Conservation (phyloP, 2,888 invertebrate species). For the Adineta ricciae region DNA sequence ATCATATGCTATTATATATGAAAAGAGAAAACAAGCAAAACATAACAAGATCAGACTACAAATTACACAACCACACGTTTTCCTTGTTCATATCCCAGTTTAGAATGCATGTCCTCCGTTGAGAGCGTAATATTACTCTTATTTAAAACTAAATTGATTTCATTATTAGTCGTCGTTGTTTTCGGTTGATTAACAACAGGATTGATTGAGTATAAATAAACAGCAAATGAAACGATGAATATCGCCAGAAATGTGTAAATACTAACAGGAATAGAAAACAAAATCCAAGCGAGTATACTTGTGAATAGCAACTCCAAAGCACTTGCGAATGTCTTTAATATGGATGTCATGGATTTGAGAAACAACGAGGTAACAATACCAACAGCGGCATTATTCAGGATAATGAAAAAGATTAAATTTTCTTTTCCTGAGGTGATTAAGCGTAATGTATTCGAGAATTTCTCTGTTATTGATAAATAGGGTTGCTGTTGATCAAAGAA, state of each 20-base stretch:
- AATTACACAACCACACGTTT: neutral
- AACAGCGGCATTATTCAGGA: slow-evolving; percentile 75
- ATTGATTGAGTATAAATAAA: slow-evolving; percentile 29
- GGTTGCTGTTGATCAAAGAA: slow-evolving; percentile 59
- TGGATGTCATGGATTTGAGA: slow-evolving; percentile 79
- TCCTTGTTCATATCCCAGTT: neutral
- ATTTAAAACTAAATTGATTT: neutral
- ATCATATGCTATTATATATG: neutral
- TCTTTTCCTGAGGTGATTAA: slow-evolving; percentile 43
- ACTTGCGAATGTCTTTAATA: slow-evolving; percentile 86
- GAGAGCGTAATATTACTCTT: neutral
- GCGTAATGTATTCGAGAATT: slow-evolving; percentile 57
- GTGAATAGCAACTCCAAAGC: slow-evolving; percentile 81
- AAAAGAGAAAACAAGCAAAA: neutral
- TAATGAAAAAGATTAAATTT: slow-evolving; percentile 60
- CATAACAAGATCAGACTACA: neutral
- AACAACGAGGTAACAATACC: slow-evolving; percentile 89
- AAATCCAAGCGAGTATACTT: slow-evolving; percentile 62
- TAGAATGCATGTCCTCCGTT: neutral
- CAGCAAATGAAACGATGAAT: slow-evolving; percentile 27
- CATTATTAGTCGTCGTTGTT: neutral
- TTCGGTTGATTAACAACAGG: slow-evolving; percentile 13
- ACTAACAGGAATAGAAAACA: slow-evolving; percentile 31
- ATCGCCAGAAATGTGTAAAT: slow-evolving; percentile 26
- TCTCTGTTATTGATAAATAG: slow-evolving; percentile 59